Evolutionary conservation across 2,888 invertebrate genomes (phyloP).

Genomic region (Carterocephalus palaemon): DNA sequence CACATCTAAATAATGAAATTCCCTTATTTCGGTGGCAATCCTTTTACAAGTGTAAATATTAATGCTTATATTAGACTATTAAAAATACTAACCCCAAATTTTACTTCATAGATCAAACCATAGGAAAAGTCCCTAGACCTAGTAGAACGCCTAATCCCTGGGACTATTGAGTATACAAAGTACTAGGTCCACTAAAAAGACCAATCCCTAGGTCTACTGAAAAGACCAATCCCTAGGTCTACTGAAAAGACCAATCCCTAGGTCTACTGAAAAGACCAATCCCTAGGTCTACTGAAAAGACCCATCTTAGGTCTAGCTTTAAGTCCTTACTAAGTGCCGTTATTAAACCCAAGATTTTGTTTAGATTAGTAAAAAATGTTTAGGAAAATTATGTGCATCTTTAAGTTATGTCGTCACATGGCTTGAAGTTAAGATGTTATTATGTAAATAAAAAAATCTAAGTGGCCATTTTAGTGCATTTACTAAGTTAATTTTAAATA

Average conservation of each 20-base stretch:
- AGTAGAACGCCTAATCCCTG: no score
- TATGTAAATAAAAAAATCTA: neutral
- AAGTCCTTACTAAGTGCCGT: constrained; percentile 36
- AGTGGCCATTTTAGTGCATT: no score
- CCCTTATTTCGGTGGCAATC: no score
- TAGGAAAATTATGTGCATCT: neutral
- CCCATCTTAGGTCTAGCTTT: constrained; percentile 33
- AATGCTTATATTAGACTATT: no score
- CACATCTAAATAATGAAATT: no score
- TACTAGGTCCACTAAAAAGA: constrained; percentile 1
- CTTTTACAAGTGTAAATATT: no score
- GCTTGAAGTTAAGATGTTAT: neutral
- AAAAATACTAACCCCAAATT: no score
- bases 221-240: neutral
- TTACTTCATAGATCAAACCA: no score
- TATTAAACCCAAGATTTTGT: constrained; percentile 34
- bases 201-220: neutral
- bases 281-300: constrained; percentile 1
- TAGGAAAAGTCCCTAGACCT: no score
- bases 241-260: neutral
- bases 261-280: neutral
- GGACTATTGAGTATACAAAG: no score
- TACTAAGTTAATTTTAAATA: no score
- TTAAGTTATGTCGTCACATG: neutral
- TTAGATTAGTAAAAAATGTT: constrained; percentile 5